These are phyloP conservation scores for Squalus acanthias DNA, from an alignment of 2,797 vertebrate species.

Conservation along the genomic window DNA sequence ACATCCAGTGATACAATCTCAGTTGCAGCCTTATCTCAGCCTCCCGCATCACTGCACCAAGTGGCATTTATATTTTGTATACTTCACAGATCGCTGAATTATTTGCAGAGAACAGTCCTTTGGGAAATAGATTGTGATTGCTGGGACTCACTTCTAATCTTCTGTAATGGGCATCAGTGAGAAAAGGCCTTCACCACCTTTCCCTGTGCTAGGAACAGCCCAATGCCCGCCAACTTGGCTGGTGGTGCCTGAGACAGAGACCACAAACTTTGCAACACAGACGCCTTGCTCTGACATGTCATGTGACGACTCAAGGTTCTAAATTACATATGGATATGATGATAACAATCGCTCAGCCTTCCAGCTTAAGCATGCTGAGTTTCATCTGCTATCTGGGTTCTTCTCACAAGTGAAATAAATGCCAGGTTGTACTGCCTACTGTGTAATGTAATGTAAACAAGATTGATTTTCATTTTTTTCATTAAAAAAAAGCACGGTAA, in stretches of 20 bases:
- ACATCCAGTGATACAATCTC: neutral
- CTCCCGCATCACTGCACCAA: conserved; percentile 14
- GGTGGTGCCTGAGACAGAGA: neutral
- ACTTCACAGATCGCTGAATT: neutral
- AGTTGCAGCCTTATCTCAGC: neutral
- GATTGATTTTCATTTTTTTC: conserved; percentile 32
- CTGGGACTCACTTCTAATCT: neutral
- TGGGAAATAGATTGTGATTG: neutral
- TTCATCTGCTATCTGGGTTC: conserved; percentile 28
- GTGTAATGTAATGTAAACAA: conserved; percentile 36
- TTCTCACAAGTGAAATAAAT: neutral
- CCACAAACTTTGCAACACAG: neutral
- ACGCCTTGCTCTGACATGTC: neutral
- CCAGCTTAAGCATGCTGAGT: conserved; percentile 29
- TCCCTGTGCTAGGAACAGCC: neutral
- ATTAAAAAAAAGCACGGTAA: neutral
- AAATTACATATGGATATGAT: conserved; percentile 5
- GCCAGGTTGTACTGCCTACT: conserved; percentile 25
- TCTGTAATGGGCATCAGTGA: neutral
- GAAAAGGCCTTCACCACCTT: neutral
- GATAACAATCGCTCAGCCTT: conserved; percentile 3
- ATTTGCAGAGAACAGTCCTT: neutral
- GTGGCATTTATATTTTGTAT: neutral
- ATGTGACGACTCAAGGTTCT: neutral
- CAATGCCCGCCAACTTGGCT: neutral